phyloP scores from a whole-genome alignment of 2,888 invertebrate genomes.

The Yponomeuta cagnagella region DNA sequence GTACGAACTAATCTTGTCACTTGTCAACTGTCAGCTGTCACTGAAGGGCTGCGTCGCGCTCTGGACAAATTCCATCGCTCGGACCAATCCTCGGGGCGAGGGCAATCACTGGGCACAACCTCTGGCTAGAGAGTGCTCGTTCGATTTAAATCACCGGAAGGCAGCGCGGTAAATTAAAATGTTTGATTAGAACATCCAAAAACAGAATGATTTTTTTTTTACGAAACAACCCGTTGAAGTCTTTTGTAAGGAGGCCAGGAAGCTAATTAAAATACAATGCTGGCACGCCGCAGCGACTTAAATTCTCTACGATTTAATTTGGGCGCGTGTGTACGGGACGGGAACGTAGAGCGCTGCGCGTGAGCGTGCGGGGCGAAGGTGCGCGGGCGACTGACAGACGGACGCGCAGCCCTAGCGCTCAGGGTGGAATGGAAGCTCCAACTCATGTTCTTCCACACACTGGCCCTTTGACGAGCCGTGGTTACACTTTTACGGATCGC shows the following conservation, averaged over 20 bases:
- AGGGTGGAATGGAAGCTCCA: constrained; percentile 57
- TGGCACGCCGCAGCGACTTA: constrained; percentile 35
- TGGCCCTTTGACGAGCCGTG: background rate
- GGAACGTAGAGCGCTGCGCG: constrained; percentile 29
- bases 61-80: constrained; percentile 36
- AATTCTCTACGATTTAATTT: constrained; percentile 45
- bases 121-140: background rate
- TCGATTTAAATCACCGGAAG: background rate
- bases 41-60: constrained; percentile 34
- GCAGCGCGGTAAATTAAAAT: too few species aligned
- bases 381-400: constrained; percentile 44
- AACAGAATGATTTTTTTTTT: background rate
- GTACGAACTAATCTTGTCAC: constrained; percentile 71
- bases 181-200: background rate
- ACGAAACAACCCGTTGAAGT: background rate
- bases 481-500: background rate
- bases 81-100: background rate
- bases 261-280: constrained; percentile 52
- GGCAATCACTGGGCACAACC: constrained; percentile 1
- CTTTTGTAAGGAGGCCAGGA: constrained; percentile 17
- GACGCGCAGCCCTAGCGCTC: constrained; percentile 44
- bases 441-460: background rate
- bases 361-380: constrained; percentile 41
- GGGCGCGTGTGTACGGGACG: constrained; percentile 46
- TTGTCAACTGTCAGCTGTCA: constrained; percentile 40